Evolutionary conservation across 2,797 vertebrate species (phyloP).

Genomic region (Ispidina lecontei): DNA sequence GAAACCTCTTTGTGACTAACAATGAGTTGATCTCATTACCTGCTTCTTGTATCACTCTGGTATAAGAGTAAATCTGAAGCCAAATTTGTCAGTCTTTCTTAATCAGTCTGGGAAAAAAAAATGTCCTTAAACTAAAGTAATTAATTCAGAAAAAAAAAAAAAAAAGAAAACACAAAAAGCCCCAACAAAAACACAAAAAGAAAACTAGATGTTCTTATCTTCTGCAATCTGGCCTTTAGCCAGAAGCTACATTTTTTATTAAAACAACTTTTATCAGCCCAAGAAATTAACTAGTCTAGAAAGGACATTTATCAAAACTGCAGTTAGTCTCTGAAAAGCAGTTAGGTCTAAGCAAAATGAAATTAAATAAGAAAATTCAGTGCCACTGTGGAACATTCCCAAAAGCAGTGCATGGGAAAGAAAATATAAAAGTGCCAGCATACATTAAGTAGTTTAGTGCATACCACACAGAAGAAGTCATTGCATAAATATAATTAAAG

Average conservation of each 20-base stretch:
- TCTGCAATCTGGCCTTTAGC: constrained; percentile 33
- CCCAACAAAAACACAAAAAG: too few species aligned
- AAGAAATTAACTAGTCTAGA: constrained; percentile 52
- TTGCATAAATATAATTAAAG: background rate
- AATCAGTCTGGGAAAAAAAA: constrained; percentile 52
- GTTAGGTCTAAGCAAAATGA: constrained; percentile 26
- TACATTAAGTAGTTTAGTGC: background rate
- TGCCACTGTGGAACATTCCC: background rate
- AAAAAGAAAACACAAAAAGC: background rate
- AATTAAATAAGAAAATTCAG: constrained; percentile 43
- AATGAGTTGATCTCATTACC: constrained; percentile 59
- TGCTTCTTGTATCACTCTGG: constrained; percentile 11
- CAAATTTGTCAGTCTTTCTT: constrained; percentile 69
- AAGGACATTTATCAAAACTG: constrained; percentile 57
- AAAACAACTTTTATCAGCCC: constrained; percentile 37
- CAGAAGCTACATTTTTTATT: constrained; percentile 39
- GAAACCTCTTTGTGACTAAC: constrained; percentile 48
- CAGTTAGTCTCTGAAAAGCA: constrained; percentile 37
- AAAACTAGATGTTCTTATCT: background rate
- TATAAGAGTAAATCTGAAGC: constrained; percentile 59
- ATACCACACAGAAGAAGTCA: background rate
- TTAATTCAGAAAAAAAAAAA: background rate
- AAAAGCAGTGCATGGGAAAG: background rate
- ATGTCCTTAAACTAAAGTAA: constrained; percentile 35
- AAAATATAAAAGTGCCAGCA: background rate